These are phyloP conservation scores for Thecocarcelia acutangulata DNA, from an alignment of 2,888 invertebrate species.

Conservation along the genomic window DNA sequence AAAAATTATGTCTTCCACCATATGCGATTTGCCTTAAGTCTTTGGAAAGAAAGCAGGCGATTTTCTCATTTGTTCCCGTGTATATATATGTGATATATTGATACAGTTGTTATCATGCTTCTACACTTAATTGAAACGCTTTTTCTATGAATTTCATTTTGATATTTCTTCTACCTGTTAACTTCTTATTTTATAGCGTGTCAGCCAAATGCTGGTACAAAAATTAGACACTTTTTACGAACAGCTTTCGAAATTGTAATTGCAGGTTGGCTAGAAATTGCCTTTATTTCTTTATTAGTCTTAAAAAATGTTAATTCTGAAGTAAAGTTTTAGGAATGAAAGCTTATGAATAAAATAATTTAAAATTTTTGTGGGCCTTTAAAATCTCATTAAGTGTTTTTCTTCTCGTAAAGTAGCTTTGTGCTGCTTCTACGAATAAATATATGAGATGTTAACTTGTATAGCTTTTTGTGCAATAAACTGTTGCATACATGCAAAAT, in stretches of 20 bases:
- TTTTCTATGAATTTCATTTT: constrained; percentile 6
- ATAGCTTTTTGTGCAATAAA: not conserved
- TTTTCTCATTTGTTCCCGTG: not conserved
- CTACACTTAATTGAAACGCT: constrained; percentile 27
- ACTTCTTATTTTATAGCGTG: constrained; percentile 34
- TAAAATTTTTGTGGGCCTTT: not conserved
- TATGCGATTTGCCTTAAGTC: constrained; percentile 30
- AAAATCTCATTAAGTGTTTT: constrained; percentile 19
- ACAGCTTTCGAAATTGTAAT: constrained; percentile 6
- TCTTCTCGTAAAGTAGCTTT: not conserved
- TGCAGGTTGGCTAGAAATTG: not conserved
- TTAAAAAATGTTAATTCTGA: not conserved
- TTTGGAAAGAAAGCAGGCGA: constrained; percentile 18
- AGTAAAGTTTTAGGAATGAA: not conserved
- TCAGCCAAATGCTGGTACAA: constrained; percentile 56
- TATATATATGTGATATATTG: constrained; percentile 40
- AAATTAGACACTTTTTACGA: constrained; percentile 52
- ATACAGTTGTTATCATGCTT: constrained; percentile 36
- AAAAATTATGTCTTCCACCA: constrained; percentile 9
- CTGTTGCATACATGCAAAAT: constrained; percentile 28
- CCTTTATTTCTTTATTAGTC: constrained; percentile 31
- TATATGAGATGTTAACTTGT: constrained; percentile 17
- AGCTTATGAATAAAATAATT: not conserved
- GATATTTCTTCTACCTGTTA: not conserved
- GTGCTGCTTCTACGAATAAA: not conserved